Conservation (phyloP, 2,113 vertebrate species). For the Apodemus sylvaticus region DNA sequence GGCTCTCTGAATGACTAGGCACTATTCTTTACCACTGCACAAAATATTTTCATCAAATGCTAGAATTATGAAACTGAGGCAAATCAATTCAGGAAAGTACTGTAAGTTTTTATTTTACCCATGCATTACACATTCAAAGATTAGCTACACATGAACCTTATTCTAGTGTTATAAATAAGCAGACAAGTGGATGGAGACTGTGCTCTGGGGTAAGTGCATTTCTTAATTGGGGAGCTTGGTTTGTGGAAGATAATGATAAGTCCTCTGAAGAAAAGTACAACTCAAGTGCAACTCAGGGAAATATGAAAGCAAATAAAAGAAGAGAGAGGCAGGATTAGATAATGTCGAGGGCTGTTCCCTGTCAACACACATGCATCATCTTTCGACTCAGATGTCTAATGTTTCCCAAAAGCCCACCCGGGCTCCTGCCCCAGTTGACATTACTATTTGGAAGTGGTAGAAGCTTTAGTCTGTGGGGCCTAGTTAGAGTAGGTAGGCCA, state of each 20-base stretch:
- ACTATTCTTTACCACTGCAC: background rate
- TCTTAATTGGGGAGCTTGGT: background rate
- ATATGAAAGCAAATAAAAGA: background rate
- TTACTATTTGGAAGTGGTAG: background rate
- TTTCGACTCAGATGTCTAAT: background rate
- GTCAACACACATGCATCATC: background rate
- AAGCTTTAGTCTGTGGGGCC: background rate
- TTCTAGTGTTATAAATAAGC: background rate
- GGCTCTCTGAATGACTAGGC: background rate
- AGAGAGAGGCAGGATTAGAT: background rate
- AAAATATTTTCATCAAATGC: background rate
- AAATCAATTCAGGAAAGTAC: background rate
- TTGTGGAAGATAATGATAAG: background rate
- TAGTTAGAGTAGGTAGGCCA: background rate
- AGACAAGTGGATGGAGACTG: background rate
- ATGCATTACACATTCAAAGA: background rate
- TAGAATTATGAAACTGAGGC: background rate
- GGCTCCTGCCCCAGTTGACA: background rate
- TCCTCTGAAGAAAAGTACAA: background rate
- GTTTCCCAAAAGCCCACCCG: background rate
- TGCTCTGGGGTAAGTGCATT: background rate
- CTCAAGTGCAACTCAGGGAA: background rate
- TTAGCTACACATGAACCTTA: background rate
- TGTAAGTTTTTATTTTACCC: conserved; percentile 9
- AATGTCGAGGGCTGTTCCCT: background rate